Base-by-base conservation (phyloP, 2,113 vertebrate genomes). In the Syrmaticus mikado region DNA sequence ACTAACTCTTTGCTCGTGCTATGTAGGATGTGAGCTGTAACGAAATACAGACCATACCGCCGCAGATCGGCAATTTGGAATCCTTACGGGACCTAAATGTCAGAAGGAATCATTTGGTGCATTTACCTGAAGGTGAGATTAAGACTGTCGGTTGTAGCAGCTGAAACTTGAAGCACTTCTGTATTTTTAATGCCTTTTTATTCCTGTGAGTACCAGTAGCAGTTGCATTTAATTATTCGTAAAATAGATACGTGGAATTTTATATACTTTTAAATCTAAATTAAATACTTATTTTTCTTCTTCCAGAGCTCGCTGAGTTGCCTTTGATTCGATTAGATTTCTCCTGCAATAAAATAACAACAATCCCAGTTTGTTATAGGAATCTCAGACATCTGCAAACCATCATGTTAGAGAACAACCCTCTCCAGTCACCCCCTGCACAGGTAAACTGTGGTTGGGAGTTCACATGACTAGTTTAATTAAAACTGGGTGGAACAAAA, bases 11-110 rank as follows among this genome's bases (percentile, higher is more conserved):
- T 90, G 28, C 78, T 45, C 32, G 87, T 94, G 87, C 89, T 50
- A 93, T 95, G 74, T 94, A 99, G 99, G 99, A 99, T 80, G 98
- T 99, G 65, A 99, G 99, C 98, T 99, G 99, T 95, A 99, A 99
- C 90, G 99, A 99, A 97, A 99, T 99, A 97, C 99, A 99, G 97
- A 98, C 98, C 74, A 94, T 99, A 89, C 99, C 99, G 68, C 96
- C 98, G n/a, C 99, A 99, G 95, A 98, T 99, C 65, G 99, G 98
- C 90, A 97, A 97, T 94, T 95, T 99, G 95, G 98, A 99, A 92
- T 96, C 98, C 46, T 98, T 99, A 46, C 94, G 99, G 70, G 99
- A 99, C 97, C 97, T 99, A 73, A 99, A 99, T 94, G 97, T 99
- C 87, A 98, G 99, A 96, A 98, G 99, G 92, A 99, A 99, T 97